Percentiles rank a stretch among this genome's conserved stretches.
phyloP scores from a whole-genome alignment of 2,113 vertebrate species.

The Laticauda laticaudata region DNA sequence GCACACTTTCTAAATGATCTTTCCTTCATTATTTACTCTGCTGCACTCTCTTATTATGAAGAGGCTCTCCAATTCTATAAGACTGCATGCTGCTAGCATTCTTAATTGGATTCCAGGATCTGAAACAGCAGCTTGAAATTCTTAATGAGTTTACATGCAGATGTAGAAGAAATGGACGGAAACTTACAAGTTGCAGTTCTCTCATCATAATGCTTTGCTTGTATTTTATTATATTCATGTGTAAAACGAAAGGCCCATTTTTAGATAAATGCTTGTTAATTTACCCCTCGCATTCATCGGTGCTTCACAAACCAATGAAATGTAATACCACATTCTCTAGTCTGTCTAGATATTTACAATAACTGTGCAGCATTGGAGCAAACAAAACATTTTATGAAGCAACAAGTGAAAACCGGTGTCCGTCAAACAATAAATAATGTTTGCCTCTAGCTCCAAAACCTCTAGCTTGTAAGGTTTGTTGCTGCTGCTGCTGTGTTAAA shows the following conservation, averaged over 20 bases:
- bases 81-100: slow-evolving; percentile 41
- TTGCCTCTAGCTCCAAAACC: background rate
- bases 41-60: slow-evolving; percentile 38
- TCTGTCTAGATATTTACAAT: background rate
- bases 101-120: slow-evolving; percentile 60
- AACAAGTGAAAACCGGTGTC: background rate
- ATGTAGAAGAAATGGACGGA: slow-evolving; percentile 49
- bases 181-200: slow-evolving; percentile 31
- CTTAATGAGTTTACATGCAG: slow-evolving; percentile 56
- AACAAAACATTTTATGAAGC: background rate
- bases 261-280: slow-evolving; percentile 39
- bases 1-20: background rate
- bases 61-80: slow-evolving; percentile 33
- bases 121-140: slow-evolving; percentile 40
- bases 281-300: slow-evolving; percentile 4
- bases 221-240: slow-evolving; percentile 32
- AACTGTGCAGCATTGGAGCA: slow-evolving; percentile 4
- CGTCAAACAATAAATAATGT: background rate
- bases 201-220: slow-evolving; percentile 37
- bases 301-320: background rate
- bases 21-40: slow-evolving; percentile 17
- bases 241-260: slow-evolving; percentile 27
- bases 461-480: background rate
- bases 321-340: slow-evolving; percentile 4
- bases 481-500: background rate